Evolutionary conservation across 2,888 invertebrate genomes (phyloP).

Genomic region (Neuroscelio doddi): DNA sequence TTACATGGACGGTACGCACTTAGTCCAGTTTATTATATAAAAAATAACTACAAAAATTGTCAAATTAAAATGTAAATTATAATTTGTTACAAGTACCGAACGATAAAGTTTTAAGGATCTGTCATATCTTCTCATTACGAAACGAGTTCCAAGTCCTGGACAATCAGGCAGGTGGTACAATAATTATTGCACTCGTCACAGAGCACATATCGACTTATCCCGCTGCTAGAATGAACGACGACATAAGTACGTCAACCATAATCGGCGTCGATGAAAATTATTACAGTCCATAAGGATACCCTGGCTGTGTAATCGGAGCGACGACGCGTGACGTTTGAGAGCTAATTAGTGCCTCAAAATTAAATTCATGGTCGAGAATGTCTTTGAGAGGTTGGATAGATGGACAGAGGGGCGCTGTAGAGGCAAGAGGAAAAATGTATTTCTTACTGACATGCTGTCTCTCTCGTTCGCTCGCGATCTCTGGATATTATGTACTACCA

Average conservation of each 20-base stretch:
- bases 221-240: slow-evolving; percentile 18
- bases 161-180: slow-evolving; percentile 12
- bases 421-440: slow-evolving; percentile 30
- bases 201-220: slow-evolving; percentile 5
- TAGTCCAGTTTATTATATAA: no score
- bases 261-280: slow-evolving; percentile 25
- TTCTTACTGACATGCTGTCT: slow-evolving; percentile 32
- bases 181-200: slow-evolving; percentile 25
- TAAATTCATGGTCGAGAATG: slow-evolving; percentile 35
- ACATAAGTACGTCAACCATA: slow-evolving; percentile 16
- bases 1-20: no score
- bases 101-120: no score
- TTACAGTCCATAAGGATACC: slow-evolving; percentile 27
- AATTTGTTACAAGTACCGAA: not conserved
- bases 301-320: slow-evolving; percentile 30
- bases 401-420: not conserved
- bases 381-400: slow-evolving; percentile 21
- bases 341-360: slow-evolving; percentile 37
- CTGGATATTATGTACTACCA: slow-evolving; percentile 17
- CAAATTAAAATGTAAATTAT: slow-evolving; percentile 9
- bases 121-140: not conserved
- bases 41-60: no score
- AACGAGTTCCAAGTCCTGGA: slow-evolving; percentile 2
- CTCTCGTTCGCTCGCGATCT: not conserved
- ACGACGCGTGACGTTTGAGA: slow-evolving; percentile 38